Conservation (phyloP, 2,888 invertebrate genomes). For the Erebia epiphron region DNA sequence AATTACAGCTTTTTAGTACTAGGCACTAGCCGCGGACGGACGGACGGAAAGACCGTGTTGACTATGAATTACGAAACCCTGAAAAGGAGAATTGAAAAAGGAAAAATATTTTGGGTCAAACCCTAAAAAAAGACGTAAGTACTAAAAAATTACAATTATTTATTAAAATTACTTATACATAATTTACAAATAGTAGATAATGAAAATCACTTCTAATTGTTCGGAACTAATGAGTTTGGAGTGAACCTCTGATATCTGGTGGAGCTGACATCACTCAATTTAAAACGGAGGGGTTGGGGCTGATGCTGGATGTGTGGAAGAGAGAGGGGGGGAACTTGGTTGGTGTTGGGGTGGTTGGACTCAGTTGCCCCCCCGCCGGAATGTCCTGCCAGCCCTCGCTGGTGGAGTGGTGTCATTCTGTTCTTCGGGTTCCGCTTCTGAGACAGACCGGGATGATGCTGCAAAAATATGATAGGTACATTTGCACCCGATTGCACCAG, state of each 20-base stretch:
- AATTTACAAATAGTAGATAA: constrained; percentile 73
- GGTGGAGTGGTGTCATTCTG: constrained; percentile 60
- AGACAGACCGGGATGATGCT: constrained; percentile 65
- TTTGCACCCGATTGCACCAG: neutral
- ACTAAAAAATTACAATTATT: constrained; percentile 56
- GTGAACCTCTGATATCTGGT: constrained; percentile 40
- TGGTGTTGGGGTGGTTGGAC: constrained; percentile 24
- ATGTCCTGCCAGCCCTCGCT: constrained; percentile 55
- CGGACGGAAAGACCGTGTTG: too few species aligned
- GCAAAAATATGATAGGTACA: constrained; percentile 22
- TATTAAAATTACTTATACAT: constrained; percentile 74
- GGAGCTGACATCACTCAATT: constrained; percentile 38
- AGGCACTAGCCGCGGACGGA: too few species aligned
- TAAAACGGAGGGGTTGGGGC: constrained; percentile 18
- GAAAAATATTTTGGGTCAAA: too few species aligned
- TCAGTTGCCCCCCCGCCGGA: constrained; percentile 66
- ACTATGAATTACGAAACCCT: too few species aligned
- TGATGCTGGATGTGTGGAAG: constrained; percentile 34
- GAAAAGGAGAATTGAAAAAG: too few species aligned
- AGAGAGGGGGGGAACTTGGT: constrained; percentile 14
- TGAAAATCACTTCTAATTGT: constrained; percentile 58
- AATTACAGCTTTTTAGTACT: too few species aligned
- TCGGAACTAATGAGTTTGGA: constrained; percentile 49
- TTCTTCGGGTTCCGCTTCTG: constrained; percentile 64
- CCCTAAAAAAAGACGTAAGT: constrained; percentile 30